Evolutionary conservation across 2,113 vertebrate species (phyloP).

Genomic region (Rallus limicola): DNA sequence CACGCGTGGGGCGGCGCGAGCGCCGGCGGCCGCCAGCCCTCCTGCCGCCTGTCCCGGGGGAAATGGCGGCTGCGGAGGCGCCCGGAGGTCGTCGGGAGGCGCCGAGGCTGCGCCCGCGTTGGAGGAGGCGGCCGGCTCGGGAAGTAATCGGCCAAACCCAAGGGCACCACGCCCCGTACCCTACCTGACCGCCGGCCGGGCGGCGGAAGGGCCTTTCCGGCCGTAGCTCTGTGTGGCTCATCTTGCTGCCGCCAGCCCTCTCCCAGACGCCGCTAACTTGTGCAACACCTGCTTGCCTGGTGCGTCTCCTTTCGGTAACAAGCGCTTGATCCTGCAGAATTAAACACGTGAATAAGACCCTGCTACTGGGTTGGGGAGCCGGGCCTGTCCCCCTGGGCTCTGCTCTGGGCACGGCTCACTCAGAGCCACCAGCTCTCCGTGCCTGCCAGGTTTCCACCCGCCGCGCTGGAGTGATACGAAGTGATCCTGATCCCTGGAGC

Average conservation of each 20-base stretch:
- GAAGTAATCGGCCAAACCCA: neutral
- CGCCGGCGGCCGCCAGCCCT: neutral
- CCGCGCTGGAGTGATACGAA: accelerated
- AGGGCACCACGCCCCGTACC: accelerated
- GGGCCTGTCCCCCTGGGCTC: neutral
- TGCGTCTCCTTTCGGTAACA: accelerated
- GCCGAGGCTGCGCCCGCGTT: neutral
- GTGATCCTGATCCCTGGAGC: accelerated
- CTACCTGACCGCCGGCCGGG: neutral
- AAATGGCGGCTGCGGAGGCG: neutral
- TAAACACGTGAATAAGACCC: neutral
- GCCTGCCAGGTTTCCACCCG: neutral
- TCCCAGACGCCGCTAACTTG: neutral
- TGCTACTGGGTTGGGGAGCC: accelerated
- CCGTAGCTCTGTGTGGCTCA: accelerated
- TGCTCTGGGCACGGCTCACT: neutral
- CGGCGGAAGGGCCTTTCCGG: accelerated
- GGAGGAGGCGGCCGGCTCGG: neutral
- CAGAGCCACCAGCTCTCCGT: neutral
- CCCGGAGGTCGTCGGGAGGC: too few species aligned
- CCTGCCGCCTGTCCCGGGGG: neutral
- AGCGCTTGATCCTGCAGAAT: neutral
- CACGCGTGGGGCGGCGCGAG: neutral
- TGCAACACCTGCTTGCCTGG: neutral
- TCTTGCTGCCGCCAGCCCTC: neutral